Evolutionary conservation across 2,888 invertebrate genomes (phyloP).

Genomic region (Rotaria macrura): DNA sequence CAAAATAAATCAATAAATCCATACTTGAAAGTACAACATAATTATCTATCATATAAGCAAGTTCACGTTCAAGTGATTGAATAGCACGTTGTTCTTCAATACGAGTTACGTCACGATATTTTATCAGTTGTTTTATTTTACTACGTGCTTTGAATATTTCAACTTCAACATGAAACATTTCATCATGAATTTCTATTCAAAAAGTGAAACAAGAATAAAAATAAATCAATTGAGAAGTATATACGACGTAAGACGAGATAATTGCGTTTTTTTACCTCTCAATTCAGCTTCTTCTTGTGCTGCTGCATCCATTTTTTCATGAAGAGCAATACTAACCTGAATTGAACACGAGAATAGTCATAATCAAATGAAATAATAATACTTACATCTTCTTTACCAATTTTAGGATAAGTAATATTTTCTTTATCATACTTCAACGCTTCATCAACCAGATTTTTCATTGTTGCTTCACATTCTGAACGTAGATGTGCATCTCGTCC

Average conservation of each 20-base stretch:
- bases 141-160: constrained; percentile 12
- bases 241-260: not conserved
- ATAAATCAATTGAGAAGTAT: too few relatives aligned
- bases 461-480: not conserved
- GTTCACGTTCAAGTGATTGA: not conserved
- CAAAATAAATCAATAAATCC: too few relatives aligned
- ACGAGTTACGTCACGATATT: not conserved
- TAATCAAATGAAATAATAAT: not conserved
- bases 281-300: not conserved
- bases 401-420: not conserved
- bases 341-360: not conserved
- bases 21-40: not conserved
- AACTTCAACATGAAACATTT: constrained; percentile 12
- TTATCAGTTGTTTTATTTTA: not conserved
- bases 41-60: not conserved
- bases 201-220: too few relatives aligned
- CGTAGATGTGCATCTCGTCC: not conserved
- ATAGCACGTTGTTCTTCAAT: constrained; percentile 6
- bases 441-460: not conserved
- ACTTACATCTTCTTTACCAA: not conserved
- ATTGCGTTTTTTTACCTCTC: not conserved
- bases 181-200: not conserved
- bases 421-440: constrained; percentile 6
- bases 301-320: constrained; percentile 6
- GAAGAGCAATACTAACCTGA: not conserved